phyloP scores from a whole-genome alignment of 2,888 invertebrate genomes.

The Drosophila multiciliata region DNA sequence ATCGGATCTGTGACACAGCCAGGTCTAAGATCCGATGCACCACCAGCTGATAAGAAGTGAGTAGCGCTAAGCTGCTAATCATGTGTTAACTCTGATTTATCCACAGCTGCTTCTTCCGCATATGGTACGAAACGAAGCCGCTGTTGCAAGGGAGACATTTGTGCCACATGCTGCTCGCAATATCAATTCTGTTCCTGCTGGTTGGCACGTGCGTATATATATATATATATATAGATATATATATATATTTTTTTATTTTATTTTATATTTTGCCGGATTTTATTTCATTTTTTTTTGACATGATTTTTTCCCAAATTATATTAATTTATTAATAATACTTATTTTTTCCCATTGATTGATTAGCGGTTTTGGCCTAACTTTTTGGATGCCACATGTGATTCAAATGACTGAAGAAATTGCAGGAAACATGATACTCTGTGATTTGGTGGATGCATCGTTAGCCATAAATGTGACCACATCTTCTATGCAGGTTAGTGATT shows the following conservation, averaged over 20 bases:
- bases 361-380: slow-evolving; percentile 29
- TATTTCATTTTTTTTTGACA: neutral
- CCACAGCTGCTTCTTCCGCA: slow-evolving; percentile 5
- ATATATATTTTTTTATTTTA: too few species aligned
- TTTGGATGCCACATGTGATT: slow-evolving; percentile 39
- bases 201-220: slow-evolving; percentile 32
- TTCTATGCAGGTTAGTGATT: neutral
- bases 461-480: neutral
- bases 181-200: slow-evolving; percentile 1
- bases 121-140: slow-evolving; percentile 42
- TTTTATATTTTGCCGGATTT: neutral
- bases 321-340: neutral
- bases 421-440: slow-evolving; percentile 16
- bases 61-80: neutral
- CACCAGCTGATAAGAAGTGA: neutral
- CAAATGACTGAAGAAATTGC: neutral
- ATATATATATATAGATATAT: too few species aligned
- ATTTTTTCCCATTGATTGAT: too few species aligned
- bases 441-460: neutral
- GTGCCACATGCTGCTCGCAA: slow-evolving; percentile 10
- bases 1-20: slow-evolving; percentile 18
- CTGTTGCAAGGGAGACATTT: slow-evolving; percentile 10
- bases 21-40: neutral
- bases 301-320: neutral
- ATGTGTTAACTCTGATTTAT: neutral